Evolutionary conservation across 2,888 invertebrate genomes (phyloP).

Genomic region (Harmothoe impar): DNA sequence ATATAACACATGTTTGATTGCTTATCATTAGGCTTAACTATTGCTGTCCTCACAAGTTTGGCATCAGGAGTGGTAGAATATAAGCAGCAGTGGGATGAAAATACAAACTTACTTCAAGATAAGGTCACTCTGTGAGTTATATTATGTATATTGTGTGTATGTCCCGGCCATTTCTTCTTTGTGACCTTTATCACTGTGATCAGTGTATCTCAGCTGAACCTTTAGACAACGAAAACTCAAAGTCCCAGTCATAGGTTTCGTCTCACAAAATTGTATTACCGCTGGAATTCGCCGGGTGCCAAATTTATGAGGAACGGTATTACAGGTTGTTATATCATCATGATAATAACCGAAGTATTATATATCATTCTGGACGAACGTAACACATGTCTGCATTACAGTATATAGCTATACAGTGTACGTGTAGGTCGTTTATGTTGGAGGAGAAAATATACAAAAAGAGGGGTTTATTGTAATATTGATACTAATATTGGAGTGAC

Average conservation of each 20-base stretch:
- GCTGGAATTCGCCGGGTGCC: not conserved
- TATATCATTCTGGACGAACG: constrained; percentile 34
- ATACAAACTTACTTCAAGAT: not conserved
- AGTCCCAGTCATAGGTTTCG: not conserved
- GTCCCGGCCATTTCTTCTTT: not conserved
- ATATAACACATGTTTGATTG: constrained; percentile 41
- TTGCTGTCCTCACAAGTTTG: constrained; percentile 32
- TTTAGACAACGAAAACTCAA: constrained; percentile 36
- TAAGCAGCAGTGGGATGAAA: not conserved
- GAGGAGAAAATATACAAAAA: not conserved
- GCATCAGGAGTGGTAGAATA: not conserved
- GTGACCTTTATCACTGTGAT: constrained; percentile 28
- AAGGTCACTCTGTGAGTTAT: not conserved
- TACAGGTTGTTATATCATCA: constrained; percentile 9
- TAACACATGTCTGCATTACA: not conserved
- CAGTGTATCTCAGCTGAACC: not conserved
- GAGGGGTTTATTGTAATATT: constrained; percentile 46
- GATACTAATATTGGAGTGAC: constrained; percentile 11
- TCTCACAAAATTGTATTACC: not conserved
- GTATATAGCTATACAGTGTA: not conserved
- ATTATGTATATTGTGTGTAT: not conserved
- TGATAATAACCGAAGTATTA: constrained; percentile 21
- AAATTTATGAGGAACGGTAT: constrained; percentile 46
- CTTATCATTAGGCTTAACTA: constrained; percentile 47
- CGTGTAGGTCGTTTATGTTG: not conserved